Base-by-base conservation (phyloP, 2,888 invertebrate genomes). In the Theristus sp. region DNA sequence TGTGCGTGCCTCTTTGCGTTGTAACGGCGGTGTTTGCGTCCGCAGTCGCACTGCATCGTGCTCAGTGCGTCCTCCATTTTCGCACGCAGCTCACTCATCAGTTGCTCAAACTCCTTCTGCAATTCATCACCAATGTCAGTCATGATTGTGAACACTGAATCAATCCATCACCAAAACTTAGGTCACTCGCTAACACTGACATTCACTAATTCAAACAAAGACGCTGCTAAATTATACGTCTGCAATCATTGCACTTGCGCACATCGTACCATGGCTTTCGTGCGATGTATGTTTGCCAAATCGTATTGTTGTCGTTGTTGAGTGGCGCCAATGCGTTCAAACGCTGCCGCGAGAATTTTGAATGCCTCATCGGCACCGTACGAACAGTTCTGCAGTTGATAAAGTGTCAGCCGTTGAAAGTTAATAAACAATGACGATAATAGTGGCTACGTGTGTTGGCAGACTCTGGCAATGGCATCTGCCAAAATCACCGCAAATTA, bases 301-400 rank as follows among this genome's bases (percentile, higher is more conserved):
- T 67, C 59, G 62, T 65, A 65, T 80, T 78, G 75, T 22, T 49
- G 30, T n/a, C 65, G 28, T 2, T 24, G 31, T 25, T 87, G 87
- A 69, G 87, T 85, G 76, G 86, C 88, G 29, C 90, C 90, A 68
- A 93, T 89, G 73, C 90, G 83, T 75, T 91, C 90, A 76, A 93
- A 93, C 10, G 91, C 91, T 73, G 89, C 87, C 69, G 89, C 89
- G 66, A 93, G 79, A 73, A 93, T 90, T 78, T 91, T 91, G 76
- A 91, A 93, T 47, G 91, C 90, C 76, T 93, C 91, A 73, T 91
- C 91, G 0, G 91, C 90, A 31, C 91, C 91, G 2, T 89, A 87
- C 74, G 89, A 88, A 71, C 85, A 86, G 76, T 91, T 93, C 78
- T 75, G 67, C 10, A 54, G 56, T 38, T 13, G n/a, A n/a, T n/a